Conservation (phyloP, 2,797 vertebrate species). For the Podarcis siculus region DNA sequence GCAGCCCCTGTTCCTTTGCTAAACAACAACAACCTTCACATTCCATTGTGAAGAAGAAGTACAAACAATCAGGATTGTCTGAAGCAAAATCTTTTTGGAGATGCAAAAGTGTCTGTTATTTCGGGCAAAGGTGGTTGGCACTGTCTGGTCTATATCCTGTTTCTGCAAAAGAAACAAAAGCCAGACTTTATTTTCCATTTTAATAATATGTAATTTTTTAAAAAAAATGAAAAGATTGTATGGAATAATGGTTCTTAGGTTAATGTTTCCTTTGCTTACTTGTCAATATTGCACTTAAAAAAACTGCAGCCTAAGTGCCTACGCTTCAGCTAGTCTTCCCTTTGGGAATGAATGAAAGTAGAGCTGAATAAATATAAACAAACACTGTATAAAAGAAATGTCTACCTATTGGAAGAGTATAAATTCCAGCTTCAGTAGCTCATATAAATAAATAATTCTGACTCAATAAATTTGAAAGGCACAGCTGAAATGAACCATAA, state of each 20-base stretch:
- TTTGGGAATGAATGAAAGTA: not conserved
- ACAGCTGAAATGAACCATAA: not conserved
- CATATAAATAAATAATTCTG: conserved; percentile 7
- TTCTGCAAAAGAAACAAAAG: not conserved
- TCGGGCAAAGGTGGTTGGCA: not conserved
- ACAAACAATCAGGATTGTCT: not conserved
- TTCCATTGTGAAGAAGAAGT: not conserved
- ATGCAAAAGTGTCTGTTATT: not conserved
- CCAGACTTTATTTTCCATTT: not conserved
- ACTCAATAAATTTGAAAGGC: not conserved
- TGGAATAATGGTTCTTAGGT: not conserved
- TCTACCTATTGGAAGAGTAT: not conserved
- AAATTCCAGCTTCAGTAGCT: not conserved
- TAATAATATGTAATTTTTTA: not conserved
- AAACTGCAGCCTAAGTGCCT: not conserved
- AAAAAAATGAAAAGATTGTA: not conserved
- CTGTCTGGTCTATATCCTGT: not conserved
- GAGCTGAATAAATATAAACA: not conserved
- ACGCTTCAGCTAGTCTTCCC: not conserved
- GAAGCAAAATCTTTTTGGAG: not conserved
- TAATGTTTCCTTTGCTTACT: not conserved
- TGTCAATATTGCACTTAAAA: not conserved
- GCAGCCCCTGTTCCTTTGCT: conserved; percentile 48
- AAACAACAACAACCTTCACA: conserved; percentile 34
- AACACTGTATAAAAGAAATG: not conserved